These are phyloP conservation scores for Nannoperca australis DNA, from an alignment of 2,797 vertebrate species.

Conservation along the genomic window DNA sequence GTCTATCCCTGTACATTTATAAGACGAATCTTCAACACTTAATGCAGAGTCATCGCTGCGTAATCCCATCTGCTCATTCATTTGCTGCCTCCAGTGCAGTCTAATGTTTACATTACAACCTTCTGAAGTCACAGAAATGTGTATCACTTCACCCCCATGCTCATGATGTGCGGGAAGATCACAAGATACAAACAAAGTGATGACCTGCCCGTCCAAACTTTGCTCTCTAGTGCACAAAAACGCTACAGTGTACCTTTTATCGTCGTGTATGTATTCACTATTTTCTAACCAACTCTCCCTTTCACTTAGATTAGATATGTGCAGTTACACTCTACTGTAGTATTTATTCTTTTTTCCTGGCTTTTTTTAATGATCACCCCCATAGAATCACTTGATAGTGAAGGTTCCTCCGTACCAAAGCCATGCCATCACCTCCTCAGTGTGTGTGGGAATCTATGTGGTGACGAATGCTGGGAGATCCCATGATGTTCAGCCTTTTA, in stretches of 20 bases:
- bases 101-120: neutral
- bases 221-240: neutral
- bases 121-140: neutral
- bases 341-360: conserved; percentile 2
- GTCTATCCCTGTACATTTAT: neutral
- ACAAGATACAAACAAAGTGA: neutral
- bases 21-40: neutral
- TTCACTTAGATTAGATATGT: conserved; percentile 1
- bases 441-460: conserved; percentile 95
- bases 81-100: neutral
- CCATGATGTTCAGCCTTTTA: conserved; percentile 96
- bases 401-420: conserved; percentile 97
- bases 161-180: neutral
- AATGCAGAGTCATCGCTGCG: neutral
- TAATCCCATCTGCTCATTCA: neutral
- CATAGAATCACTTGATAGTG: conserved; percentile 97
- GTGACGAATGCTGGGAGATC: conserved; percentile 97
- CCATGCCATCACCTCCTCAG: conserved; percentile 89
- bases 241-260: neutral
- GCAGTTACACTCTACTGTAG: neutral
- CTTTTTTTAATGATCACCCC: conserved; percentile 3
- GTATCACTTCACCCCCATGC: neutral
- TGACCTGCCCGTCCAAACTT: neutral
- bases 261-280: neutral
- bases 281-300: neutral